These are phyloP conservation scores for Osedax fenrisi DNA, from an alignment of 2,888 invertebrate genomes.

Conservation along the genomic window DNA sequence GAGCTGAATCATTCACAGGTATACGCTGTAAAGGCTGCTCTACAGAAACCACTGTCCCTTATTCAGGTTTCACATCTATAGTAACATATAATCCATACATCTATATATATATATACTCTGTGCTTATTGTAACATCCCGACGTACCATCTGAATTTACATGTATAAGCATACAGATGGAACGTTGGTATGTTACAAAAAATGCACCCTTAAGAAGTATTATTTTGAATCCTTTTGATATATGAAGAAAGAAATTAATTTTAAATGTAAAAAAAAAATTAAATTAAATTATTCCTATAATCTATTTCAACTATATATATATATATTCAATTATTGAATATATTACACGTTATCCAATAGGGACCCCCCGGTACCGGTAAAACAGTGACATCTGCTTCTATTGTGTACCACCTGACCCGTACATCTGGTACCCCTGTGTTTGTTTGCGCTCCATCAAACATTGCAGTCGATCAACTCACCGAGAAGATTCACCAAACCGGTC, in stretches of 20 bases:
- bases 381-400: slow-evolving; percentile 95
- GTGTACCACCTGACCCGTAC: slow-evolving; percentile 93
- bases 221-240: too few relatives aligned
- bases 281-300: too few relatives aligned
- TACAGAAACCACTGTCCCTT: slow-evolving; percentile 83
- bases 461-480: slow-evolving; percentile 97
- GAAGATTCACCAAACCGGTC: slow-evolving; percentile 89
- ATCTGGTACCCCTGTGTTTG: slow-evolving; percentile 76
- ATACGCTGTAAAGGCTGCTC: slow-evolving; percentile 91
- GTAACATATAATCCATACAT: not conserved
- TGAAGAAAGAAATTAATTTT: too few relatives aligned
- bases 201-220: too few relatives aligned
- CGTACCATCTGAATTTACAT: too few relatives aligned
- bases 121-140: not conserved
- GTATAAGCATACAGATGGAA: too few relatives aligned
- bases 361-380: slow-evolving; percentile 93
- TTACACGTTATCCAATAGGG: too few relatives aligned
- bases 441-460: slow-evolving; percentile 96
- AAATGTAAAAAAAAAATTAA: too few relatives aligned
- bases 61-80: slow-evolving; percentile 65
- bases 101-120: not conserved
- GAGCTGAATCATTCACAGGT: slow-evolving; percentile 91
- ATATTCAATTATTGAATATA: too few relatives aligned
- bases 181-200: too few relatives aligned
- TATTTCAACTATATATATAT: too few relatives aligned